A percentile compares a stretch with the other conserved stretches of the same genome.
These are phyloP conservation scores for Rhinolophus sinicus DNA, from an alignment of 2,113 vertebrate genomes.

Conservation along the genomic window DNA sequence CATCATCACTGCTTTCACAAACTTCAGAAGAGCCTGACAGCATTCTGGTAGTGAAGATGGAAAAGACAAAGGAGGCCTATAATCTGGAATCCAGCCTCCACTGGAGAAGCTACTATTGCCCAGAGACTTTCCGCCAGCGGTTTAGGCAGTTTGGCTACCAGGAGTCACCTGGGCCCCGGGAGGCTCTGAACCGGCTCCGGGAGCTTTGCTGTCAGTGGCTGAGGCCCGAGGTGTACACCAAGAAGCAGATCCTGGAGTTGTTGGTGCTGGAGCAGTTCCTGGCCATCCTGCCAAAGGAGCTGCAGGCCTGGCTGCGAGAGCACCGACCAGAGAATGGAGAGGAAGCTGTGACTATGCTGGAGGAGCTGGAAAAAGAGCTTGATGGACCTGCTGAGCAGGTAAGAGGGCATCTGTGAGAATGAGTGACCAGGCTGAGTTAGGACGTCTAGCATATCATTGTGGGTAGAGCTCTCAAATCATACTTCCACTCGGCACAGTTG, in stretches of 20 bases:
- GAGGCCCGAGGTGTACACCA: conserved; percentile 66
- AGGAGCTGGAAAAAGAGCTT: conserved; percentile 51
- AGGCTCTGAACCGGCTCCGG: conserved; percentile 55
- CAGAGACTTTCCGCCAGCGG: conserved; percentile 52
- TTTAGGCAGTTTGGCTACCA: conserved; percentile 73
- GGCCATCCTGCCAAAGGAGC: conserved; percentile 68
- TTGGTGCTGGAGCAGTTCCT: conserved; percentile 79
- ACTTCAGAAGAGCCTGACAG: not conserved
- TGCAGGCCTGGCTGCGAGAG: conserved; percentile 64
- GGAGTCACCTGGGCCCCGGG: conserved; percentile 62
- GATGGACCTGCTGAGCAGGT: conserved; percentile 11
- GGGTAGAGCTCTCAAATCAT: not conserved
- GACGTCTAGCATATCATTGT: accelerated
- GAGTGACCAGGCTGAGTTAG: not conserved
- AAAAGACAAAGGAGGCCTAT: not conserved
- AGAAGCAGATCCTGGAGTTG: conserved; percentile 73
- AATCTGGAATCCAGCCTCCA: not conserved
- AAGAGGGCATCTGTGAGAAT: not conserved
- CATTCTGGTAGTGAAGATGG: conserved; percentile 35
- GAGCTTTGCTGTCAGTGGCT: conserved; percentile 72
- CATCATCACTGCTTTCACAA: not conserved
- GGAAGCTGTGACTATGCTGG: conserved; percentile 62
- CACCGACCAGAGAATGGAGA: conserved; percentile 22
- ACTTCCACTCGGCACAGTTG: not conserved
- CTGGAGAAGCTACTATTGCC: not conserved